Conservation (phyloP, 2,797 vertebrate genomes). For the Lagothrix lagotricha region DNA sequence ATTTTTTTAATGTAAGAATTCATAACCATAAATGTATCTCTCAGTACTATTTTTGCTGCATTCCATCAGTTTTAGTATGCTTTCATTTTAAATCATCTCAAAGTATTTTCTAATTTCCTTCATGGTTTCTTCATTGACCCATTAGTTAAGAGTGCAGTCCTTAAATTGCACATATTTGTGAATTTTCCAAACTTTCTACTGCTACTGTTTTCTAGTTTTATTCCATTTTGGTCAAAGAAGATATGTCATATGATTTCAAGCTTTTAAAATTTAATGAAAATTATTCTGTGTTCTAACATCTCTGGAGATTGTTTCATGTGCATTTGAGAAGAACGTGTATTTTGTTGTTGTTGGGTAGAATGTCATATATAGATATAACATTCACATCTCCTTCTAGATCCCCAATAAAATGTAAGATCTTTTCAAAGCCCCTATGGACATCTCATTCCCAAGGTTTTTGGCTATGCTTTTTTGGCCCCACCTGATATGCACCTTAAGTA, state of each 20-base stretch:
- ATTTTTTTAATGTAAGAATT: not conserved
- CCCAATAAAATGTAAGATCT: not conserved
- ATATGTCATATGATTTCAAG: not conserved
- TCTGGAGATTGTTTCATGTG: not conserved
- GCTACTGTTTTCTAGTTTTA: not conserved
- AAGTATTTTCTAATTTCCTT: not conserved
- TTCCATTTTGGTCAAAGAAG: not conserved
- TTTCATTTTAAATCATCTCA: not conserved
- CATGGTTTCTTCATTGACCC: not conserved
- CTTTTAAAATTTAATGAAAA: not conserved
- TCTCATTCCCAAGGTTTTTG: not conserved
- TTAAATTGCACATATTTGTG: not conserved
- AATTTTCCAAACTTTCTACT: not conserved
- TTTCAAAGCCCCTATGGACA: not conserved
- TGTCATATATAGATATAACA: not conserved
- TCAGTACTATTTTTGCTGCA: not conserved
- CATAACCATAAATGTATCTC: not conserved
- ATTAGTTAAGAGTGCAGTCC: not conserved
- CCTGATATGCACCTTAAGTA: not conserved
- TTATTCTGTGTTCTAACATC: not conserved
- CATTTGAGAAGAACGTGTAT: not conserved
- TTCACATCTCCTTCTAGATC: not conserved
- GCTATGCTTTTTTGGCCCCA: not conserved
- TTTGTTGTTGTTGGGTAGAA: not conserved
- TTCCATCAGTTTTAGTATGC: not conserved